Evolutionary conservation across 2,797 vertebrate genomes (phyloP), one percentile per base, ranked within the genome.

Genomic region (Trematocara caparti): DNA sequence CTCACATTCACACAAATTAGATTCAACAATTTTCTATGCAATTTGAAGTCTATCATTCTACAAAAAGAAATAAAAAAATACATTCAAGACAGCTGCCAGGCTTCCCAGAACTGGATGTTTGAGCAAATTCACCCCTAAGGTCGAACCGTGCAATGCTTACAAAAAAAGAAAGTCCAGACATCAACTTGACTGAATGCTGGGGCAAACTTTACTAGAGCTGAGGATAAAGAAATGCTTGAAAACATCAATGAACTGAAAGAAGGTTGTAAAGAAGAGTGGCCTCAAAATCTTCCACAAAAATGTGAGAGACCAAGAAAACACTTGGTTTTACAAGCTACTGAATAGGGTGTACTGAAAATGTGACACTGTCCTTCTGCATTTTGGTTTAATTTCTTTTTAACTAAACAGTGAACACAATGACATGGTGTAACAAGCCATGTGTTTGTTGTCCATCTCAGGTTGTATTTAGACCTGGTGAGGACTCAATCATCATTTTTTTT

Each of bases 221-320:
- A 38, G 3, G 1, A 64, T 38, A 64, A 40, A 1, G 17, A 36
- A 59, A 36, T 36, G 55, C 4, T 34, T 36, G 55, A 34, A 59
- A 59, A 34, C 6, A 6, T 34, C 6, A 7, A 38, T 38, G 10
- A 38, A 64, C n/a, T 21, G n/a, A 38, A 62, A 38, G 4, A 62
- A 38, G 8, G n/a, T 62, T 62, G 57, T 62, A 38, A 64, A 64
- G 11, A 64, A 40, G n/a, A 64, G 59, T 64, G 6, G 59, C 11
- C 34, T 21, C 34, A 38, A 64, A 38, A n/a, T 64, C n/a, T 19
- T 64, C n/a, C n/a, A 64, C 34, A 13, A 62, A 13, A 32, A 32
- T 64, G 17, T 36, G 1, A 62, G 57, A 62, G 17, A 62, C 59
- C 6, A 13, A 64, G 1, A 62, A 59, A 19, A 59, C 6, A 59